A percentile compares a stretch with the other conserved stretches of the same genome.
Conservation (phyloP, 2,113 vertebrate genomes). For the Lethenteron camtschaticum region DNA sequence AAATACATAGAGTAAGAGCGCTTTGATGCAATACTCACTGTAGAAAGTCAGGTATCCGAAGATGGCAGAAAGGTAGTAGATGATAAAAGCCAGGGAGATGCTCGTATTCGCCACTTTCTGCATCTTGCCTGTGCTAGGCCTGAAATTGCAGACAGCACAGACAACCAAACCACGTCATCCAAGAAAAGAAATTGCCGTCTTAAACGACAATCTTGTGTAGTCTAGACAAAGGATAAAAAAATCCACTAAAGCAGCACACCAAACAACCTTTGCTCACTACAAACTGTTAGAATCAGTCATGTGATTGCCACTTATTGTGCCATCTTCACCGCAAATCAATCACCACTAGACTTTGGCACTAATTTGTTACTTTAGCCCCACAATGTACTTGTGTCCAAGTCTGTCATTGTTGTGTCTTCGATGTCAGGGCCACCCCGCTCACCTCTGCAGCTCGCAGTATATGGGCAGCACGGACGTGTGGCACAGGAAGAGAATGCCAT, state of each 20-base stretch:
- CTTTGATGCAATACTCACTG: constrained; percentile 24
- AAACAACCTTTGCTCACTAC: constrained; percentile 9
- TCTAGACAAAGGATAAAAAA: background rate
- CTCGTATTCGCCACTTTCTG: constrained; percentile 50
- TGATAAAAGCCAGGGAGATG: constrained; percentile 48
- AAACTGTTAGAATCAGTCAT: background rate
- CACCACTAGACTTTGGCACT: constrained; percentile 10
- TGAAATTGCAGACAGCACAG: constrained; percentile 14
- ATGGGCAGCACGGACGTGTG: constrained; percentile 84
- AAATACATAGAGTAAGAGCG: no score
- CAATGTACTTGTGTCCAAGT: background rate
- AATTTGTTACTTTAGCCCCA: background rate
- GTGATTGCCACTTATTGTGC: background rate
- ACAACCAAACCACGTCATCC: background rate
- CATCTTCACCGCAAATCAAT: background rate
- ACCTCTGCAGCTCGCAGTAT: constrained; percentile 61
- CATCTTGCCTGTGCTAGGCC: constrained; percentile 66
- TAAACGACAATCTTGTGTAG: background rate
- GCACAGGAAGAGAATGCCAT: constrained; percentile 98
- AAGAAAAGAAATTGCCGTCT: background rate
- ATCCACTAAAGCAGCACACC: background rate
- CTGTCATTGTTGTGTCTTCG: background rate
- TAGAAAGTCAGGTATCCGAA: constrained; percentile 97
- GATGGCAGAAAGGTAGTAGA: constrained; percentile 60
- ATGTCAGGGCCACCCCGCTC: constrained; percentile 22